Evolutionary conservation across 1,140 invertebrate genomes (phyloP), one percentile per base, ranked within the genome.

Genomic region (Colletes gigas): DNA sequence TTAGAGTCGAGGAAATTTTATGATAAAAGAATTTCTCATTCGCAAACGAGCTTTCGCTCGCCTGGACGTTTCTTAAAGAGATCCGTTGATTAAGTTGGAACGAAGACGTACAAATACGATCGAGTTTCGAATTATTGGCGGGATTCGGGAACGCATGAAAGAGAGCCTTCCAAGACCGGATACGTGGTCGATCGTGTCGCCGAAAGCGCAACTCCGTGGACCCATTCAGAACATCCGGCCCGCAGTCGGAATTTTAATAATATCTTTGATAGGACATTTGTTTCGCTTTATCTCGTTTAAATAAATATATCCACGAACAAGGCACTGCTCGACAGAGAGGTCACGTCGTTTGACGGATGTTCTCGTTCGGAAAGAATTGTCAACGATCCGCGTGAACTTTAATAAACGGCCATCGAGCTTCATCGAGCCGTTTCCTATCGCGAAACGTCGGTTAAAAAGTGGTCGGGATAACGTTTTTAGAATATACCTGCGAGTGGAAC

Each of bases 271-370:
- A 85, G 62, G 62, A 86, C 50, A 50, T 68, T 79, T 79, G 21
- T 68, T 73, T 83, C 19, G 81, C 76, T 80, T 74, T 81, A 52
- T 78, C 78, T 81, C 76, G 65, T 84, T 87, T 88, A 87, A 90
- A 91, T 89, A 89, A 89, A 90, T 91, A 88, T 91, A 90, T 90
- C 82, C 86, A 86, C 85, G 89, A 90, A 91, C 90, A 91, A 91
- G 90, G 90, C 90, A 91, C 90, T 91, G 90, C 85, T 90, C 86
- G 86, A 90, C 88, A 85, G 83, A 86, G 87, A 69, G 79, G 65
- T 67, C 72, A 52, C 62, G 68, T 81, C 79, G 76, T 85, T 85
- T 76, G 81, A 79, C 82, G 74, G 80, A 85, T 89, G 74, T 62
- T 19, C 57, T 54, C 63, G 73, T 66, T 15, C 52, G 69, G 55